Base-by-base conservation (phyloP, 2,888 invertebrate species). In the Aporophyla nigra region DNA sequence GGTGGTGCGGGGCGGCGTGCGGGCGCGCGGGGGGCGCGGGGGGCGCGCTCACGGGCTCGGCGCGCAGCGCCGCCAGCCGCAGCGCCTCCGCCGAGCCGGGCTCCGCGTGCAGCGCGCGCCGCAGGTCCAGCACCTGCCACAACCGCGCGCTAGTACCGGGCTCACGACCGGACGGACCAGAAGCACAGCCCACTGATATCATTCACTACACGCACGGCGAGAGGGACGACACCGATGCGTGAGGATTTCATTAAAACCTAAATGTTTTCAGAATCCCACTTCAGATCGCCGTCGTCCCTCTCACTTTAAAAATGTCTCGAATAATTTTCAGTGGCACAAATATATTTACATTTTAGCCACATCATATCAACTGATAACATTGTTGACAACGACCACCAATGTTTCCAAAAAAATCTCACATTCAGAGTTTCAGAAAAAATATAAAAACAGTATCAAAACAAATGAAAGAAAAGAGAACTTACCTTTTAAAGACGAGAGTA, bases 71-170 rank as follows among this genome's bases (percentile, higher is more conserved):
- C 88, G 95, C 97, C 97, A 95, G 96, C 94, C 94, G 97, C 95
- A 94, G 96, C 94, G 95, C 96, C 94, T 96, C 96, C 91, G 96
- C 96, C 87, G 97, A 96, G 83, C 97, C 97, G 71, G 97, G 97
- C 95, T 97, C 98, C 88, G 98, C 98, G 96, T 98, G 98, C 95
- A 98, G 97, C 93, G 98, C 98, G 95, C 98, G 97, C 96, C 98
- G 97, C 94, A 98, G 97, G 97, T 98, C 98, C 97, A 98, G 97
- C 97, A 98, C 98, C 98, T 98, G 97, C 94, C 96, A 80, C 90
- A 91, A 93, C 89, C 89, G 85, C 86, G 76, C 82, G 82, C 85
- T 85, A 74, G 77, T 82, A 85, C 83, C 66, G 24, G 46, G 56
- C 71, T 56, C 83, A 14, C 61, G 56, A 33, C 54, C n/a, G 33